Conservation (phyloP, 2,113 vertebrate species). For the Rhinolophus sinicus region DNA sequence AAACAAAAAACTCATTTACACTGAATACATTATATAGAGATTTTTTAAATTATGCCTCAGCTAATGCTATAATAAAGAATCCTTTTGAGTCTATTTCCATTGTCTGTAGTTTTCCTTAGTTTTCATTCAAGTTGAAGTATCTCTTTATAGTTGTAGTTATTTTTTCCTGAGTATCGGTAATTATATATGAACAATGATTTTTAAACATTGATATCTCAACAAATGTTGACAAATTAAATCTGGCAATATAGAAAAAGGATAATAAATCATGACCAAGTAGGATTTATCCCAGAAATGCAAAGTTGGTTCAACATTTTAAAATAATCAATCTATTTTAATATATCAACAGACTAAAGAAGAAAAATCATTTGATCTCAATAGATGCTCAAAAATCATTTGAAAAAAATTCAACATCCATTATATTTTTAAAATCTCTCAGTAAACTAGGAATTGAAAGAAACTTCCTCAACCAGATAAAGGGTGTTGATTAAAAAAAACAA, state of each 20-base stretch:
- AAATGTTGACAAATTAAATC: constrained; percentile 1
- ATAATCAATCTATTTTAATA: not conserved
- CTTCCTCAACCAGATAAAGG: not conserved
- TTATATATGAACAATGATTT: not conserved
- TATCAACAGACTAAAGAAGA: not conserved
- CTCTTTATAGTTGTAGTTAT: not conserved
- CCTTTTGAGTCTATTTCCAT: not conserved
- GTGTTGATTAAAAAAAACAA: not conserved
- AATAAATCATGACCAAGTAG: not conserved
- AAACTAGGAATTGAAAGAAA: not conserved
- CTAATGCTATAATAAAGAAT: not conserved
- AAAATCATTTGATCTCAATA: not conserved
- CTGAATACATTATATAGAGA: not conserved
- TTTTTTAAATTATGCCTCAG: not conserved
- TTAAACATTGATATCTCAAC: not conserved
- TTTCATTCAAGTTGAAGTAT: constrained; percentile 3
- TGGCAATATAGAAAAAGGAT: not conserved
- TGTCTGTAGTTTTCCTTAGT: not conserved
- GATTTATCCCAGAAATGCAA: not conserved
- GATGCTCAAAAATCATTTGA: not conserved
- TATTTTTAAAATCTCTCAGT: not conserved
- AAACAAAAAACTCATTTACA: not conserved
- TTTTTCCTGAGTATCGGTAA: not conserved
- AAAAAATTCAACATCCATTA: not conserved
- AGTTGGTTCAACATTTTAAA: not conserved